Evolutionary conservation across 1,140 invertebrate species (phyloP), one percentile per base, ranked within the genome.

Genomic region (Nautilus pompilius): DNA sequence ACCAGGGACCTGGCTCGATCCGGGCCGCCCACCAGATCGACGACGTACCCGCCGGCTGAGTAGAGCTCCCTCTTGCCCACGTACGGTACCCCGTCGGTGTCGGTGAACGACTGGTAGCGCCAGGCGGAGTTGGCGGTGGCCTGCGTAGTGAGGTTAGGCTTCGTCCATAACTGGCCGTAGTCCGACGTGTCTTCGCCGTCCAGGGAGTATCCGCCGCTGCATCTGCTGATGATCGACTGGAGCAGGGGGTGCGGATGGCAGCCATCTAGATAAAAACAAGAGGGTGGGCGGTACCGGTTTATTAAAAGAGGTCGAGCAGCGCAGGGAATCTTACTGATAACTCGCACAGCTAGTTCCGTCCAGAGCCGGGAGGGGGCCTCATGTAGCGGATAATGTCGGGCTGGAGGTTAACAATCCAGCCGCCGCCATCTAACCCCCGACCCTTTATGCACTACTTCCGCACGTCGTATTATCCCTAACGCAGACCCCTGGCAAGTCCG

Each of bases 31-130:
- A 72, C 71, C 20, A 87, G 62, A 58, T 81, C 79, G 3, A 82
- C 69, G 3, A 85, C 70, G 66, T 86, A 87, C 0, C 86, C 86
- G 28, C 86, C 85, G 45, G 84, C 83, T 15, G 76, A 72, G 66
- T 87, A 87, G 0, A 79, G 70, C 53, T 80, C 82, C 8, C 82
- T 62, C 26, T 76, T 70, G 5, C 84, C 84, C 15, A 71, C 71
- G 58, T 79, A 77, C 0, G 82, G 82, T 13, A 81, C 60, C 4
- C 76, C 76, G 10, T 66, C 68, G 22, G 67, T 70, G 10, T 78
- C 67, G 24, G 65, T 24, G 30, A 67, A 65, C 15, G 67, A 57
- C 2, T 62, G 58, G 46, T 74, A 76, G 4, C 30, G 48, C 75
- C 75, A 79, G 0, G 70, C 65, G 34, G 66, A 66, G 55, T 71